Evolutionary conservation across 1,140 invertebrate species (phyloP).

Genomic region (Aphaenogaster floridana): DNA sequence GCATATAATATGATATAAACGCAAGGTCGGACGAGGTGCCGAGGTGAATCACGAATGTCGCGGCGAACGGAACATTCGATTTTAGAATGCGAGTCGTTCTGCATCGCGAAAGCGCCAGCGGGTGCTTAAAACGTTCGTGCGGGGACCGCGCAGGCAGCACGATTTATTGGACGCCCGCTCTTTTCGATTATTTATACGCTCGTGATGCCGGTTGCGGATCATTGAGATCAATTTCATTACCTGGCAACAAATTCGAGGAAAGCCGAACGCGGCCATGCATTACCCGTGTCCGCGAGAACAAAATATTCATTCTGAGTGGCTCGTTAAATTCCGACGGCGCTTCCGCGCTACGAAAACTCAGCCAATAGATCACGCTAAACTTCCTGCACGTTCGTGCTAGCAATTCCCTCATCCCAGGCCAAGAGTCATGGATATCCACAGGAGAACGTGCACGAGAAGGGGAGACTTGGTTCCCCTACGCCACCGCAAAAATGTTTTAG

Average conservation of each 20-base stretch:
- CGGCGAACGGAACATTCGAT: conserved; percentile 20
- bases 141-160: not conserved
- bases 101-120: not conserved
- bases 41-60: conserved; percentile 21
- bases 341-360: conserved; percentile 68
- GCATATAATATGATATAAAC: conserved; percentile 32
- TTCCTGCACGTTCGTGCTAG: conserved; percentile 70
- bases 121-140: conserved; percentile 7
- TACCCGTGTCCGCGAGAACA: conserved; percentile 51
- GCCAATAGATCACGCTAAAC: conserved; percentile 75
- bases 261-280: conserved; percentile 40
- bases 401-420: conserved; percentile 62
- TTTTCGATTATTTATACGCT: conserved; percentile 52
- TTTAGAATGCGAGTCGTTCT: not conserved
- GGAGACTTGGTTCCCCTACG: conserved; percentile 44
- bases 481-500: conserved; percentile 63
- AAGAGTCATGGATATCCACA: conserved; percentile 59
- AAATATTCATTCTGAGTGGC: conserved; percentile 75
- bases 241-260: conserved; percentile 43
- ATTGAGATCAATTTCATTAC: conserved; percentile 61
- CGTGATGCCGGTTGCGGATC: conserved; percentile 48
- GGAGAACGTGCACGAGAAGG: conserved; percentile 25
- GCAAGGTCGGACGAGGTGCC: not conserved
- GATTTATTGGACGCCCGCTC: conserved; percentile 38
- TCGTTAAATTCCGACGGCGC: conserved; percentile 72